phyloP scores from a whole-genome alignment of 2,113 vertebrate species.

The Engystomops pustulosus region DNA sequence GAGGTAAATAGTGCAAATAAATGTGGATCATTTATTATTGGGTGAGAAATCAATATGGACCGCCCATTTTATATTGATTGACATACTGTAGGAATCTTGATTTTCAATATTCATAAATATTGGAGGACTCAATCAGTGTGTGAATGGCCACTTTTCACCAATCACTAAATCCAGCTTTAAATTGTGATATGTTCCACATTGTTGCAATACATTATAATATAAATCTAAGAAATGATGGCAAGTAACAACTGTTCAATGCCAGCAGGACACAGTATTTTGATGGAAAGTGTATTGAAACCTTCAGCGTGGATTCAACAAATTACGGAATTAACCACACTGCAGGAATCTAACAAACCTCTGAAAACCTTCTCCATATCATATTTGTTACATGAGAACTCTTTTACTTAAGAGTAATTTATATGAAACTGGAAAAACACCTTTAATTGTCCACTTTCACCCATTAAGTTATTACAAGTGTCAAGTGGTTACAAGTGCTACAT shows the following conservation, averaged over 20 bases:
- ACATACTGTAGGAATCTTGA: too few species aligned
- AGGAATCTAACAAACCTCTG: not conserved
- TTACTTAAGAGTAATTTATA: not conserved
- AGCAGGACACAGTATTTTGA: not conserved
- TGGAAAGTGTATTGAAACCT: not conserved
- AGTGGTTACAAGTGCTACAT: slow-evolving; percentile 17
- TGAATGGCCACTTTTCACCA: too few species aligned
- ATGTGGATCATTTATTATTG: too few species aligned
- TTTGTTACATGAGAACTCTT: slow-evolving; percentile 1
- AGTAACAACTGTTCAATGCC: not conserved
- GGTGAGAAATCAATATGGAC: too few species aligned
- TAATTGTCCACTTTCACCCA: slow-evolving; percentile 11
- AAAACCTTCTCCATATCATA: not conserved
- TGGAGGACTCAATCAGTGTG: too few species aligned
- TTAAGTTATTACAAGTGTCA: slow-evolving; percentile 34
- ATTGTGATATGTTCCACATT: not conserved
- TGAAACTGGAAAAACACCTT: not conserved
- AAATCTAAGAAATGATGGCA: not conserved
- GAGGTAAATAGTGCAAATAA: too few species aligned
- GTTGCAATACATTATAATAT: not conserved
- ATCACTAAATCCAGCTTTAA: too few species aligned
- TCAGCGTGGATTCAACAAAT: not conserved
- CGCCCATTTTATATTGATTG: too few species aligned
- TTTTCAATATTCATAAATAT: too few species aligned
- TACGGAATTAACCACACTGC: not conserved